These are phyloP conservation scores for Schlechtendalia chinensis DNA, from an alignment of 1,140 invertebrate genomes.

Conservation along the genomic window DNA sequence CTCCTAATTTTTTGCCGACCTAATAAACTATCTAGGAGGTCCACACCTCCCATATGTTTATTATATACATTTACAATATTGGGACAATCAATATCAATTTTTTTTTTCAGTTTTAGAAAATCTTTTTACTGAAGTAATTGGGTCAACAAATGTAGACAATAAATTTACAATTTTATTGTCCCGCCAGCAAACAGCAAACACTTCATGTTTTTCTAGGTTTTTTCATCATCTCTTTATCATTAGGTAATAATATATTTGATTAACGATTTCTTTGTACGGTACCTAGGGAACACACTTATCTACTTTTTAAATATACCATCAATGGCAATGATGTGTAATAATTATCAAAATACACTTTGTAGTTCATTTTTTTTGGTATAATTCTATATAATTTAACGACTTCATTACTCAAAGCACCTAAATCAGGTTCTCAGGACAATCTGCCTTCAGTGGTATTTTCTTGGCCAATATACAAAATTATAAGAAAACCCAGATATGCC, in stretches of 20 bases:
- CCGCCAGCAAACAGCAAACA: conserved; percentile 50
- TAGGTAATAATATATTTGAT: conserved; percentile 52
- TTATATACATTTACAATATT: conserved; percentile 54
- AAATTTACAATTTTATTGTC: conserved; percentile 57
- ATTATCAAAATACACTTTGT: too few species aligned
- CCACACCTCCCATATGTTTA: too few species aligned
- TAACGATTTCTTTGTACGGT: conserved; percentile 53
- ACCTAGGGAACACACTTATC: conserved; percentile 52
- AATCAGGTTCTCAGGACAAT: conserved; percentile 50
- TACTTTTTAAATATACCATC: conserved; percentile 51
- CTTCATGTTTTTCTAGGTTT: too few species aligned
- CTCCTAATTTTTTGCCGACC: too few species aligned
- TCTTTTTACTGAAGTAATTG: conserved; percentile 55
- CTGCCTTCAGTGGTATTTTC: conserved; percentile 49
- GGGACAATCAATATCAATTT: conserved; percentile 51
- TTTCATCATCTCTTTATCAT: conserved; percentile 51
- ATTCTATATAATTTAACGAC: conserved; percentile 50
- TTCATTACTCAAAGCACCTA: conserved; percentile 51
- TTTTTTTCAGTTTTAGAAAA: conserved; percentile 50
- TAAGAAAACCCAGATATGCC: conserved; percentile 56
- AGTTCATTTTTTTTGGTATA: conserved; percentile 49
- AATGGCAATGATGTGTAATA: conserved; percentile 52
- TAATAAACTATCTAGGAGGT: too few species aligned
- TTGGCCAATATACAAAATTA: conserved; percentile 55
- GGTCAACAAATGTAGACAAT: conserved; percentile 56